Evolutionary conservation across 2,113 vertebrate species (phyloP), one percentile per base, ranked within the genome.

Genomic region (Chamaea fasciata): DNA sequence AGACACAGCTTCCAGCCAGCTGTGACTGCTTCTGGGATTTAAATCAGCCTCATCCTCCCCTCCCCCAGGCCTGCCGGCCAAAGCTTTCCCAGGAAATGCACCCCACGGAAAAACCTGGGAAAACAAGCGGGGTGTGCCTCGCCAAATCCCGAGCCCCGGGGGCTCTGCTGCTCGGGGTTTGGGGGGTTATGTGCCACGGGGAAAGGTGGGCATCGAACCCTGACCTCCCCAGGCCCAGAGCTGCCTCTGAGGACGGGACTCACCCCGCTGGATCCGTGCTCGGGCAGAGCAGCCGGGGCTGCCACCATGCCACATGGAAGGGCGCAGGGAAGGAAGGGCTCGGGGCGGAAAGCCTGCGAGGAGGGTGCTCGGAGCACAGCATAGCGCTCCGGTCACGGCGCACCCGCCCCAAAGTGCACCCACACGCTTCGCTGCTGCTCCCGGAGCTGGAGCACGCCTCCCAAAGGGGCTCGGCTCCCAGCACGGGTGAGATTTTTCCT

Each of bases 1-100:
- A 35, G 6, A 11, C 67, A 35, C 82, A 91, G 87, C 79, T 93
- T 70, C 31, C 83, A 22, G 79, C 83, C 88, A 93, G 95, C 94
- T 95, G 87, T 5, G 67, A 65, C 77, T n/a, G 1, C 64, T 92
- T 49, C 28, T 15, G 65, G 62, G 49, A 75, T 65, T 82, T 57
- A 75, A 84, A 59, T 37, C 84, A 75, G 56, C 60, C 49, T 77
- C 79, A 7, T 42, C 50, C 50, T 79, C 75, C 95, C 92, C 76
- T 82, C 75, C 80, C 68, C n/a, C 77, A 73, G 2, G 31, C 30
- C 30, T 39, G 30, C 41, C 0, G 6, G 74, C 53, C 55, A 65
- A 89, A 87, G 67, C 39, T 60, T 93, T 75, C 70, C 2, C 2
- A 22, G 47, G 37, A 76, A 95, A 96, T 71, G 47, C 17, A 1